Conservation (phyloP, 2,888 invertebrate genomes). For the Conops quadrifasciatus region DNA sequence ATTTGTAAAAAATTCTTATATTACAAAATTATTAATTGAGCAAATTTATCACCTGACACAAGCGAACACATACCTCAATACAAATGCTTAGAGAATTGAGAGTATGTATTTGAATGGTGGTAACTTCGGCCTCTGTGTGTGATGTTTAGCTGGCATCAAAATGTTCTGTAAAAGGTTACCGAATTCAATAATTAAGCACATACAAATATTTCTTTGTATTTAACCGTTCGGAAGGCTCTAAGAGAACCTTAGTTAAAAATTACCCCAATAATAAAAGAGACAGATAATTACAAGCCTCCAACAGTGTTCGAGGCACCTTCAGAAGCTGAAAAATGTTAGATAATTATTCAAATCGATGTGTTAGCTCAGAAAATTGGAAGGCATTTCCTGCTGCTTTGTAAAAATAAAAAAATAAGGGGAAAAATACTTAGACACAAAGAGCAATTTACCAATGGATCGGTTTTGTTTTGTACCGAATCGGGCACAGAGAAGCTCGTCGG, state of each 20-base stretch:
- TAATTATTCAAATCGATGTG: slow-evolving; percentile 26
- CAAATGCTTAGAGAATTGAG: not conserved
- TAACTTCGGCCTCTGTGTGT: too few relatives aligned
- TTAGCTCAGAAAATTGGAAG: not conserved
- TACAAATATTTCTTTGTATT: too few relatives aligned
- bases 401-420: not conserved
- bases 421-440: not conserved
- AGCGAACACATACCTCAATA: not conserved
- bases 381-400: slow-evolving; percentile 18
- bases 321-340: slow-evolving; percentile 22
- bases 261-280: slow-evolving; percentile 9
- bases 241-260: slow-evolving; percentile 1
- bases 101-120: too few relatives aligned
- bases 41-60: not conserved
- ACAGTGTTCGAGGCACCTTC: not conserved
- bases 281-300: slow-evolving; percentile 9
- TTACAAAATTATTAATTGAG: not conserved
- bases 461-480: too few relatives aligned
- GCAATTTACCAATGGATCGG: not conserved
- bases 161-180: too few relatives aligned
- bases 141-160: too few relatives aligned
- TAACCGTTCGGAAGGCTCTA: too few relatives aligned
- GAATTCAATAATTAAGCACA: too few relatives aligned
- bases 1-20: not conserved
- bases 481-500: too few relatives aligned